Base-by-base conservation (phyloP, 2,113 vertebrate species). In the Coturnix japonica region DNA sequence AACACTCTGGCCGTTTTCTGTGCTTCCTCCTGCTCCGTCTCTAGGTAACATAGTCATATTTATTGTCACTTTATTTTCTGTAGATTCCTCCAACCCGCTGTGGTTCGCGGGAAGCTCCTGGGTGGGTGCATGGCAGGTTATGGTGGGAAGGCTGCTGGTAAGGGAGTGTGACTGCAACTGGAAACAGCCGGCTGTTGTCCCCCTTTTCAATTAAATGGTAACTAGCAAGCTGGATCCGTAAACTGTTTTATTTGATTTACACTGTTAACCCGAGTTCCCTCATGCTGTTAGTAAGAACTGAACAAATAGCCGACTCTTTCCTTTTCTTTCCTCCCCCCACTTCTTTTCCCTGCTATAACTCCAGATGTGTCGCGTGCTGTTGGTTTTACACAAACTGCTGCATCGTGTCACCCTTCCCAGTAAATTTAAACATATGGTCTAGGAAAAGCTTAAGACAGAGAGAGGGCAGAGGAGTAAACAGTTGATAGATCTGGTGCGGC, bases 401-500 rank as follows among this genome's bases (percentile, higher is more conserved):
- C 83, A 56, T 98, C 98, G 95, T 97, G 84, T 97, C 95, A 93
- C 78, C 92, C 92, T 95, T 97, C 95, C 95, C 96, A 83, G 97
- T 96, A 91, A 91, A 85, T 96, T 97, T 66, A 95, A 94, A 87
- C 95, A 9, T 47, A 72, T 1, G 2, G 6, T 9, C 91, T 57
- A 6, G 0, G 6, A 65, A 78, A 66, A 75, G 4, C 31, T 56
- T 11, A n/a, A 67, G 53, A 23, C 26, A 21, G n/a, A 47, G 20
- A 37, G 44, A 57, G 33, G 11, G 1, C 22, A 54, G 43, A 44
- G 39, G 9, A 74, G 16, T 22, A 35, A 51, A 33, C 8, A 6
- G 41, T 47, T 33, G 54, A 22, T 41, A 8, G 31, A 22, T 20
- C 15, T 14, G 7, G 23, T 6, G 28, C 33, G 44, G 16, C 43